Percentiles rank a stretch among this genome's conserved stretches.
phyloP scores from a whole-genome alignment of 2,797 vertebrate genomes.

The Brachymystax lenok region DNA sequence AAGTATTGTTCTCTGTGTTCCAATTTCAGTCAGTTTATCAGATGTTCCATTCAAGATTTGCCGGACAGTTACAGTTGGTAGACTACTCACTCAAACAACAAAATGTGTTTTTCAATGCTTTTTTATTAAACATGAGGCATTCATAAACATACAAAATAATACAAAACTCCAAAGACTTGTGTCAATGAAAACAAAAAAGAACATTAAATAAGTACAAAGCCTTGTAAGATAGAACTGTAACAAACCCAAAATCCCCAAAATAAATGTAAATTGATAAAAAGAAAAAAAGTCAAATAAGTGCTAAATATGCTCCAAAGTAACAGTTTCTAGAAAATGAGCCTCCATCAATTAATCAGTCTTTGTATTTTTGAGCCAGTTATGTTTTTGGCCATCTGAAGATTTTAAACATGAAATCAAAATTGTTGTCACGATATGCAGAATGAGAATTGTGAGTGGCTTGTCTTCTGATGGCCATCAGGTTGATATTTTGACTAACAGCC shows the following conservation, averaged over 20 bases:
- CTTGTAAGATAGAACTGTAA: slow-evolving; percentile 63
- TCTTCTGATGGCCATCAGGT: neutral
- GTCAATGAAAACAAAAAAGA: slow-evolving; percentile 49
- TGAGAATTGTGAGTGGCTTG: neutral
- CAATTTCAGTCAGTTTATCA: neutral
- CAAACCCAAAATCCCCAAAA: slow-evolving; percentile 52
- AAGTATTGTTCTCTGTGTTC: neutral
- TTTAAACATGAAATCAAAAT: slow-evolving; percentile 1
- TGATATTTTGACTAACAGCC: slow-evolving; percentile 66
- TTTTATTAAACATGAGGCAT: slow-evolving; percentile 59
- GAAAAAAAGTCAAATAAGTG: slow-evolving; percentile 35
- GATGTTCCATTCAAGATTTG: neutral
- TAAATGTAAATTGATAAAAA: slow-evolving; percentile 29
- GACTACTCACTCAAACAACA: neutral
- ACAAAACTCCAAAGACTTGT: slow-evolving; percentile 31
- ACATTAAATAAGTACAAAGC: slow-evolving; percentile 58
- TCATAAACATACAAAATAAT: slow-evolving; percentile 52
- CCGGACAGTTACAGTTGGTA: neutral
- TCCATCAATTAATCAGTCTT: slow-evolving; percentile 22
- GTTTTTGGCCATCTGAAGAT: slow-evolving; percentile 7
- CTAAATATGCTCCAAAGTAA: slow-evolving; percentile 58
- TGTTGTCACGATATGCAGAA: neutral
- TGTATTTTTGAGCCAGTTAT: neutral
- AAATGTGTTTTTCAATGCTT: slow-evolving; percentile 30
- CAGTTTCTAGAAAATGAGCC: slow-evolving; percentile 56